Evolutionary conservation across 2,797 vertebrate genomes (phyloP).

Genomic region (Hyperoplus immaculatus): DNA sequence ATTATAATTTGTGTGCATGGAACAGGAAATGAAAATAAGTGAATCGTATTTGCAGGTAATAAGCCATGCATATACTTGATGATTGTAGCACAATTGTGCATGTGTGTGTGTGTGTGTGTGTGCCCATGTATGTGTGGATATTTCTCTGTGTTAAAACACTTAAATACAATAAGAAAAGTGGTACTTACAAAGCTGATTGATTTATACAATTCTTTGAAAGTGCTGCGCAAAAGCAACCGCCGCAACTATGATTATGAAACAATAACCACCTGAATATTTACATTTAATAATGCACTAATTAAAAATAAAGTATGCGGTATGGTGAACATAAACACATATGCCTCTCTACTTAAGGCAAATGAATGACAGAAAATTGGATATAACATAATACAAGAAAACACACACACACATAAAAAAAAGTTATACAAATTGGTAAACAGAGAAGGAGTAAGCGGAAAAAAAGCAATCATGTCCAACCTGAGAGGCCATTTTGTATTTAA

Average conservation of each 20-base stretch:
- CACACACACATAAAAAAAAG: neutral
- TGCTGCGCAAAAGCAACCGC: neutral
- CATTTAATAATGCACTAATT: neutral
- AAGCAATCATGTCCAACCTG: slow-evolving; percentile 1
- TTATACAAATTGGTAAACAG: slow-evolving; percentile 23
- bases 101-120: neutral
- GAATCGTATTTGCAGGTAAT: slow-evolving; percentile 15
- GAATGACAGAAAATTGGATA: neutral
- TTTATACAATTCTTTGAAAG: neutral
- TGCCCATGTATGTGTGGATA: neutral
- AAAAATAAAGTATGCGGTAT: neutral
- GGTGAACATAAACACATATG: neutral
- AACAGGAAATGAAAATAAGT: slow-evolving; percentile 14
- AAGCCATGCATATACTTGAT: slow-evolving; percentile 1
- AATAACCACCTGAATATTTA: neutral
- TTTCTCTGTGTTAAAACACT: neutral
- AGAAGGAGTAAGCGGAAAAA: neutral
- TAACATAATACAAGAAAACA: neutral
- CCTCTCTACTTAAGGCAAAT: neutral
- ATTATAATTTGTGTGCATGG: slow-evolving; percentile 4
- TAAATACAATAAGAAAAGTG: neutral
- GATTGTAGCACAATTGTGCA: neutral
- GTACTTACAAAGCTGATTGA: neutral
- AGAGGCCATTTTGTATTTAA: slow-evolving; percentile 28
- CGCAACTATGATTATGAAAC: neutral